These are phyloP conservation scores for Ranitomeya imitator DNA, from an alignment of 2,113 vertebrate genomes.

Conservation along the genomic window DNA sequence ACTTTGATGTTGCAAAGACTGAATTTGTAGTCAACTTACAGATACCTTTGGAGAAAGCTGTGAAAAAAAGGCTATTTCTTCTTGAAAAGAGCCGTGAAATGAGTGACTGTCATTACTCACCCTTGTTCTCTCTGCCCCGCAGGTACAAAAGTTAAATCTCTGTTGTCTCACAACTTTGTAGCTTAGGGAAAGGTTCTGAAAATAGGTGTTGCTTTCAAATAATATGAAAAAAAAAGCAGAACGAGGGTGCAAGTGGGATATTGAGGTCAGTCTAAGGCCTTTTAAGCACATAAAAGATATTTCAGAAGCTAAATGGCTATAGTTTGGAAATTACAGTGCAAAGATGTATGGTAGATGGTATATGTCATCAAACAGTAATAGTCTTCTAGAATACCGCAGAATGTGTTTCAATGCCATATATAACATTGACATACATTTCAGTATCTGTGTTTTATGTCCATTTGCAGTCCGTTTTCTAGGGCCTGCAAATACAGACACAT, in stretches of 20 bases:
- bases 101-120: constrained; percentile 52
- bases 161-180: constrained; percentile 53
- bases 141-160: constrained; percentile 51
- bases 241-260: constrained; percentile 35
- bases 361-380: not conserved
- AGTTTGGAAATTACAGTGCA: not conserved
- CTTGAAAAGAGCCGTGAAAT: constrained; percentile 49
- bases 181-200: constrained; percentile 26
- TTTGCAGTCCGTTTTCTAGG: too few relatives aligned
- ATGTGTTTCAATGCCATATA: not conserved
- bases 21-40: constrained; percentile 47
- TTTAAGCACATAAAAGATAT: constrained; percentile 24
- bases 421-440: not conserved
- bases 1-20: constrained; percentile 41
- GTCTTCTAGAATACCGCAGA: not conserved
- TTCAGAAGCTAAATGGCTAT: constrained; percentile 18
- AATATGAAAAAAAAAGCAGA: constrained; percentile 40
- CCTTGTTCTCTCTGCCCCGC: constrained; percentile 44
- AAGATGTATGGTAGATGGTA: not conserved
- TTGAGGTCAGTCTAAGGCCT: not conserved
- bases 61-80: constrained; percentile 44
- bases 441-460: too few relatives aligned
- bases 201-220: constrained; percentile 51
- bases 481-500: too few relatives aligned
- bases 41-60: constrained; percentile 31